phyloP scores from a whole-genome alignment of 2,113 vertebrate genomes.

The Todiramphus saurophagus region DNA sequence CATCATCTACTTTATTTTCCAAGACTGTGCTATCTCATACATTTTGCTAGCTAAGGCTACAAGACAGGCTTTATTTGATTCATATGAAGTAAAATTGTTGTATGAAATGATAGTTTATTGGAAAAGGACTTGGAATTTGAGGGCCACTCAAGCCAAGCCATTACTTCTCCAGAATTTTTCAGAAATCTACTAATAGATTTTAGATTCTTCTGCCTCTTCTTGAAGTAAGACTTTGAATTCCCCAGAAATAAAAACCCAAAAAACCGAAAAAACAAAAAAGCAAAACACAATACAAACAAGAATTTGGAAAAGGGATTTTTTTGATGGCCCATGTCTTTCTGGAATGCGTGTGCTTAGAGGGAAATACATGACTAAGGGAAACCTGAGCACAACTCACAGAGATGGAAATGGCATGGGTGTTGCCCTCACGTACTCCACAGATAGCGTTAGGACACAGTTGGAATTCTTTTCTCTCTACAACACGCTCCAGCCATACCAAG shows the following conservation, averaged over 20 bases:
- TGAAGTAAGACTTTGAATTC: neutral
- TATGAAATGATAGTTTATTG: neutral
- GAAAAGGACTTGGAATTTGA: neutral
- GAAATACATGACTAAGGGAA: neutral
- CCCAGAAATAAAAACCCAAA: neutral
- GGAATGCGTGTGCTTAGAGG: neutral
- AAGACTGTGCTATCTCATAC: neutral
- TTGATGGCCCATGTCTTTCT: neutral
- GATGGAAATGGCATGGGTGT: neutral
- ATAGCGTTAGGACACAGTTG: neutral
- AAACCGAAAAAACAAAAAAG: neutral
- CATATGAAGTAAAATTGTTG: neutral
- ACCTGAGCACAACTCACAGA: neutral
- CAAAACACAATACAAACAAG: neutral
- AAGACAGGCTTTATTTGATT: neutral
- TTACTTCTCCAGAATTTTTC: neutral
- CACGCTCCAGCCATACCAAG: accelerated
- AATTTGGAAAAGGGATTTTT: neutral
- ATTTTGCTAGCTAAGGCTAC: neutral
- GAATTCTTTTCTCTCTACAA: neutral
- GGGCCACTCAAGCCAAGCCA: neutral
- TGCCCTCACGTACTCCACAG: accelerated
- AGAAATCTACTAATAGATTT: neutral
- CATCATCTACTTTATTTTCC: neutral
- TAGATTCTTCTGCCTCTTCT: neutral